Base-by-base conservation (phyloP, 2,888 invertebrate species). In the Aplocera efformata region DNA sequence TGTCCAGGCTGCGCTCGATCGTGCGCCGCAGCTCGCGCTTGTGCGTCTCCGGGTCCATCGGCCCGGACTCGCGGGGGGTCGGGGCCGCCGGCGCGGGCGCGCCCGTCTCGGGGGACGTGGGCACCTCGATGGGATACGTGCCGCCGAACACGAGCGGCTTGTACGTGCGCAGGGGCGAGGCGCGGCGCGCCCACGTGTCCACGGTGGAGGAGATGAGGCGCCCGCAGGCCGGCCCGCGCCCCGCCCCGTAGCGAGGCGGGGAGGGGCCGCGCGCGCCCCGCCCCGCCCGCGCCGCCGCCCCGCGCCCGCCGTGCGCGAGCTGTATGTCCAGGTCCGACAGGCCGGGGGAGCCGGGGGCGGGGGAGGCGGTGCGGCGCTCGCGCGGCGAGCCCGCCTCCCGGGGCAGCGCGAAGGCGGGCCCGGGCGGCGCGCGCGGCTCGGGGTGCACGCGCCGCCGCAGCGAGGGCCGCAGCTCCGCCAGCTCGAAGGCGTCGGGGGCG, bases 101-200 rank as follows among this genome's bases (percentile, higher is more conserved):
- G 42, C 33, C 35, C 7, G 54, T 63, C 36, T 58, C 59, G 11
- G 69, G 71, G 9, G 71, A 59, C 21, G 76, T 72, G 17, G 95
- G 95, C 63, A 90, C 90, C 72, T 96, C 96, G 53, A 96, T 96
- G 3, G 96, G 96, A 88, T 91, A 96, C 1, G 96, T 96, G 35
- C 96, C 96, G 58, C 95, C 94, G 73, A 95, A 96, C 47, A 95
- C 90, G 30, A 96, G 89, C 46, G 93, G 93, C 65, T 91, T 92
- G 67, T 89, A 91, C 55, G 47, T 27, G 42, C 55, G 61, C 46
- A 29, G 60, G 70, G 63, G 67, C 74, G 52, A 64, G 10, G 77
- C 54, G 79, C 77, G 37, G 6, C 43, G 43, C 30, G 90, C 85
- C 92, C 92, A 92, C 25, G 89, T 80, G 60, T 92, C 92, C 32